Percentiles rank a stretch among this genome's conserved stretches.
Conservation (phyloP, 1,140 invertebrate genomes). For the Reticulitermes speratus region DNA sequence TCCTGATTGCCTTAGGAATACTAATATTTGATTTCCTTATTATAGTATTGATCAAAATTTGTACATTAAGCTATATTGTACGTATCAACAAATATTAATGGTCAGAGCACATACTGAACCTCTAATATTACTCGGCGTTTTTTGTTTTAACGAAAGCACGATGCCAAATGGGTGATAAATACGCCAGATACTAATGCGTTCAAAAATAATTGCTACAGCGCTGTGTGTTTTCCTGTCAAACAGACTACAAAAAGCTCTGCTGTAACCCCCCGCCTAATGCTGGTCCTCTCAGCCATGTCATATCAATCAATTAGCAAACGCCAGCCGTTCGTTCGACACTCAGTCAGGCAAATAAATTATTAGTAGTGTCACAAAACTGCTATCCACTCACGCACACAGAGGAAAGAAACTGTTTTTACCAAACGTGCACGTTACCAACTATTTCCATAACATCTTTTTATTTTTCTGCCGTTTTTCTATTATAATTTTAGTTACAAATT, state of each 20-base stretch:
- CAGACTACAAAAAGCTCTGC: background rate
- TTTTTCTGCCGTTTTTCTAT: background rate
- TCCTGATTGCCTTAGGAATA: background rate
- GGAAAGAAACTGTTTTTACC: background rate
- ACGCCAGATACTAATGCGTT: conserved; percentile 15
- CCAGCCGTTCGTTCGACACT: background rate
- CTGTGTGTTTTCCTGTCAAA: background rate
- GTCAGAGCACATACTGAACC: background rate
- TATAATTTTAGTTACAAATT: background rate
- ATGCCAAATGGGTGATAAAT: conserved; percentile 16
- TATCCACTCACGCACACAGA: background rate
- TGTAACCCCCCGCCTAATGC: background rate
- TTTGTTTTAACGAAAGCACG: background rate
- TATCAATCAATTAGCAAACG: conserved; percentile 4
- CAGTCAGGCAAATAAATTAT: background rate
- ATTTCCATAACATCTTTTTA: background rate
- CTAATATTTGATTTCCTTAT: background rate
- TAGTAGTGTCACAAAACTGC: background rate
- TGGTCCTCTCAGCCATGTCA: background rate
- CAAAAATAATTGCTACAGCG: background rate
- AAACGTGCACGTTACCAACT: background rate
- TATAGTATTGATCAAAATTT: background rate
- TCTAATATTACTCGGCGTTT: background rate
- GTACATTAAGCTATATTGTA: background rate
- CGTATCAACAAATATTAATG: background rate